Conservation (phyloP, 2,113 vertebrate genomes). For the Poeciliopsis turrubarensis region DNA sequence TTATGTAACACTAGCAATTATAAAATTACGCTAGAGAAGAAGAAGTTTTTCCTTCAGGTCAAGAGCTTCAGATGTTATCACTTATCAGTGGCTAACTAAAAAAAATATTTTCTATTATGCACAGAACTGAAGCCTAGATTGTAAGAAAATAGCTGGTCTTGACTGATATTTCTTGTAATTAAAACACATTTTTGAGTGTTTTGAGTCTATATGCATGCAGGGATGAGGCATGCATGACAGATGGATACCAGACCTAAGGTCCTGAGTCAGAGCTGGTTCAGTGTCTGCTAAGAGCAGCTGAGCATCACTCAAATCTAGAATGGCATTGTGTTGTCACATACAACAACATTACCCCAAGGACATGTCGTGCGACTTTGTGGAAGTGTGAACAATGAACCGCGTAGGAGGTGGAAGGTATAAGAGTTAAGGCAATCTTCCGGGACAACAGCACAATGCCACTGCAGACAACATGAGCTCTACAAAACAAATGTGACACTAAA, state of each 20-base stretch:
- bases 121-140: neutral
- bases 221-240: conserved; percentile 26
- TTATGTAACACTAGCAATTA: neutral
- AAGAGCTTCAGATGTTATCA: conserved; percentile 22
- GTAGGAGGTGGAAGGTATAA: conserved; percentile 46
- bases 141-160: neutral
- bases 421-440: conserved; percentile 41
- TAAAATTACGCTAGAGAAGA: neutral
- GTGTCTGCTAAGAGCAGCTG: conserved; percentile 39
- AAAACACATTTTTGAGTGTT: neutral
- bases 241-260: conserved; percentile 47
- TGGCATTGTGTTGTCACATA: conserved; percentile 53
- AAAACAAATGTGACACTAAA: conserved; percentile 52
- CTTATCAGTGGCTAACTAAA: neutral
- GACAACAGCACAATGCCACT: conserved; percentile 42
- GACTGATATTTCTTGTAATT: neutral
- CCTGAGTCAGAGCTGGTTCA: conserved; percentile 54
- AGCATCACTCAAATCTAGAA: conserved; percentile 55
- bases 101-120: neutral
- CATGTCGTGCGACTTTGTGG: conserved; percentile 61
- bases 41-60: conserved; percentile 29
- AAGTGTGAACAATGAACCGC: conserved; percentile 64
- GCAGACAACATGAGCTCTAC: conserved; percentile 58
- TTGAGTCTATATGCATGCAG: neutral
- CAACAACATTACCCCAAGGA: conserved; percentile 71